Base-by-base conservation (phyloP, 2,888 invertebrate species). In the Acrobasis suavella region DNA sequence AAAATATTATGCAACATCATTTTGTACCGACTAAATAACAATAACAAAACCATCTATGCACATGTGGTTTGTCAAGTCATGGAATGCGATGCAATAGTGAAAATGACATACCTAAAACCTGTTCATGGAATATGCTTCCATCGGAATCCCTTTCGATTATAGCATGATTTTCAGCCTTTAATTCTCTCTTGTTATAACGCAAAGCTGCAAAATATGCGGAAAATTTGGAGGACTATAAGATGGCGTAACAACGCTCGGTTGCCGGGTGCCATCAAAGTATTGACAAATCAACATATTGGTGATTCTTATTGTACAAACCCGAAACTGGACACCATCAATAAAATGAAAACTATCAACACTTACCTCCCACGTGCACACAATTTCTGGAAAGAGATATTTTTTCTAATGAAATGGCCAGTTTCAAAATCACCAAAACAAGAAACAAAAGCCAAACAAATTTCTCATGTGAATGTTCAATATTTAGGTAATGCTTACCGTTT, bases 391-490 rank as follows among this genome's bases (percentile, higher is more conserved):
- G 87, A 92, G 92, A 92, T 87, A 91, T 92, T 91, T 91, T 91
- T 89, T 90, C 91, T 89, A 89, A 92, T 91, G 89, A 91, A 92
- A 92, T 92, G 92, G 91, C 92, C 87, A 92, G 91, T 91, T 91
- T 89, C 91, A 90, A 90, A 86, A 90, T 91, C 87, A 92, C 89
- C 92, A 93, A 91, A 93, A 92, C 92, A 92, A 92, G 92, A 91
- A 93, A 92, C 92, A 92, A 91, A 92, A 91, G 91, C 91, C 90
- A 92, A 92, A 92, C 91, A 89, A 85, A 85, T 85, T 80, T 83
- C 81, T 75, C 77, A 74, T 79, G 75, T 75, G 79, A 78, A 81
- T 79, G 71, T 79, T 78, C 77, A 76, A 79, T 71, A 80, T 82
- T 73, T 83, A 81, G 72, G 71, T 65, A 69, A 71, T 72, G 73